A percentile compares a stretch with the other conserved stretches of the same genome.
These are phyloP conservation scores for Oceanodroma leucorhoa DNA, from an alignment of 2,797 vertebrate genomes.

Conservation along the genomic window DNA sequence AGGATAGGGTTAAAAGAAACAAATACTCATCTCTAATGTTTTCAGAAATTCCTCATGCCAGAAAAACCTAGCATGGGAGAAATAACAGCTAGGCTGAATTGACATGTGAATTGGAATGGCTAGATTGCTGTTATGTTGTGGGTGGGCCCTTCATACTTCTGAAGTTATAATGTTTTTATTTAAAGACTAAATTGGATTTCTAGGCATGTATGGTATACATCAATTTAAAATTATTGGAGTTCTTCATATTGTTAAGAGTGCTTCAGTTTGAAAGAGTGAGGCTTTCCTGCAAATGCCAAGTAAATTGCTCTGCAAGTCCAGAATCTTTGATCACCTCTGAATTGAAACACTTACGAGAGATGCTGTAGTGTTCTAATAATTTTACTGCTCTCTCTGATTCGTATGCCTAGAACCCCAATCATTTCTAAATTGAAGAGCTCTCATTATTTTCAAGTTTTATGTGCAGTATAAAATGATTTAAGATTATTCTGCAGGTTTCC, in stretches of 20 bases:
- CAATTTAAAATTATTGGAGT: constrained; percentile 76
- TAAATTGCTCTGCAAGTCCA: constrained; percentile 73
- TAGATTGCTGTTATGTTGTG: constrained; percentile 48
- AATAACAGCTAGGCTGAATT: constrained; percentile 37
- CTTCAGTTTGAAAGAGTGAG: constrained; percentile 73
- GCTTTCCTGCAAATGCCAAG: constrained; percentile 70
- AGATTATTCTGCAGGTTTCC: constrained; percentile 52
- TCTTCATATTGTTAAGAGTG: constrained; percentile 74
- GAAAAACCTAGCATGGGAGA: constrained; percentile 27
- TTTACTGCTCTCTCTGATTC: constrained; percentile 64
- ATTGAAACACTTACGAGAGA: constrained; percentile 65
- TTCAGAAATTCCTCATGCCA: constrained; percentile 1
- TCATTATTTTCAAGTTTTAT: constrained; percentile 70
- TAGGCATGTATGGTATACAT: constrained; percentile 55
- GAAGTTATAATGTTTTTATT: constrained; percentile 70
- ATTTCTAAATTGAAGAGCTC: constrained; percentile 68
- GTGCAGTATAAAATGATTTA: constrained; percentile 54
- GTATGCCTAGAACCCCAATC: constrained; percentile 63
- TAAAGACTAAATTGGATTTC: constrained; percentile 71
- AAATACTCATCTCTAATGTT: constrained; percentile 9
- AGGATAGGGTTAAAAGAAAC: constrained; percentile 28
- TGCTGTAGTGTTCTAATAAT: constrained; percentile 64
- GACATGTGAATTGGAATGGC: constrained; percentile 46
- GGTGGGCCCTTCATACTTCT: constrained; percentile 51
- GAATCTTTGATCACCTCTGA: constrained; percentile 71